phyloP scores from a whole-genome alignment of 2,888 invertebrate genomes.

The Dasysyrphus albostriatus region DNA sequence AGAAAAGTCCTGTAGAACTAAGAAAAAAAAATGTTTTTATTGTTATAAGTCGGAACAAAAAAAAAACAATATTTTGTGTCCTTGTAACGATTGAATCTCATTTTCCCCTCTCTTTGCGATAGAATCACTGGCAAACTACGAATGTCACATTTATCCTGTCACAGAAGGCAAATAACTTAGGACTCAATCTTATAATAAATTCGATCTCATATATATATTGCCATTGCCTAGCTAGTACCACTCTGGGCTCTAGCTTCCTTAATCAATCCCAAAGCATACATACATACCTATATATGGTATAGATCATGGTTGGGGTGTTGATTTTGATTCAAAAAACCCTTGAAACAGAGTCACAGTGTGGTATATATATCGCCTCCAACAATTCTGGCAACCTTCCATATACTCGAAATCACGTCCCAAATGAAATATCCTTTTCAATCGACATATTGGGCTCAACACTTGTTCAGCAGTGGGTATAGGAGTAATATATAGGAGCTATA shows the following conservation, averaged over 20 bases:
- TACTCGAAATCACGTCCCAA: slow-evolving; percentile 61
- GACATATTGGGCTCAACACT: slow-evolving; percentile 64
- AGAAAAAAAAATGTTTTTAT: background rate
- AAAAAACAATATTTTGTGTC: slow-evolving; percentile 3
- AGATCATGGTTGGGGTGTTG: background rate
- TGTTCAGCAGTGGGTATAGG: slow-evolving; percentile 8
- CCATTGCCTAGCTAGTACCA: slow-evolving; percentile 36
- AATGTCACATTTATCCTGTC: slow-evolving; percentile 49
- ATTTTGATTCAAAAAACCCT: slow-evolving; percentile 21
- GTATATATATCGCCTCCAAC: slow-evolving; percentile 3
- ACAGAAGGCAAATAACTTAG: slow-evolving; percentile 35
- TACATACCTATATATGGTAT: background rate
- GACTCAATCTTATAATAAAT: slow-evolving; percentile 49
- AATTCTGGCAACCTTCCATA: slow-evolving; percentile 59
- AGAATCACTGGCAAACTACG: slow-evolving; percentile 48
- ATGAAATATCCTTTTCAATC: slow-evolving; percentile 60
- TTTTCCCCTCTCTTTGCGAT: background rate
- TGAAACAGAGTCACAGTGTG: slow-evolving; percentile 32
- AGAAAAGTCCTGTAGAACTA: background rate
- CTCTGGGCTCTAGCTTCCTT: slow-evolving; percentile 28
- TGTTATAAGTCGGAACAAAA: background rate
- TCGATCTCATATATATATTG: slow-evolving; percentile 47
- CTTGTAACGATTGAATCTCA: slow-evolving; percentile 9
- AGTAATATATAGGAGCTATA: background rate
- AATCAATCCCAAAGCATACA: slow-evolving; percentile 33